Base-by-base conservation (phyloP, 1,140 invertebrate species). In the Formica exsecta region DNA sequence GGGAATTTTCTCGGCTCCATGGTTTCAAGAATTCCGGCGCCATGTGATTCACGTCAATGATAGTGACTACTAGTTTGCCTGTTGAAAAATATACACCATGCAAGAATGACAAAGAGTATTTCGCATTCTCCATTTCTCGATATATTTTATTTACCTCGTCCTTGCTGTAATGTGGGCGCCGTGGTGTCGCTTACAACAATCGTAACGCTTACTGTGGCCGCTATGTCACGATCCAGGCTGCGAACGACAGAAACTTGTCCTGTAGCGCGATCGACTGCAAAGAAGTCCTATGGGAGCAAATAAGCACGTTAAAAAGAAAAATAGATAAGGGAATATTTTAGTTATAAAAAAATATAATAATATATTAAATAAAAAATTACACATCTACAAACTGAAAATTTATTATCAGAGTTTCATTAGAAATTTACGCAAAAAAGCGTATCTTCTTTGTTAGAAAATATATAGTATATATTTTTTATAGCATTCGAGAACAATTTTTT, bases 41-140 rank as follows among this genome's bases (percentile, higher is more conserved):
- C 85, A 96, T 95, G 87, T 96, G 96, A 92, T 97, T 97, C 22
- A 97, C 97, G 93, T 99, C 98, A 48, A 98, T 97, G 62, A 99
- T 97, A 2, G 97, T 98, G 36, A 99, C 97, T 79, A 98, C 97
- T 6, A 99, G 94, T 73, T 97, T 96, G 38, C 98, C 98, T 97
- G 93, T 86, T 89, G 75, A 73, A 13, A 62, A 65, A 74, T 57
- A 11, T 32, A 38, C 4, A 16, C 16, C 2, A 19, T 29, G 61
- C 64, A 65, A 61, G 9, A 65, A 74, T 48, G 4, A 32, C 8
- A n/a, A 38, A 22, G 13, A 74, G 5, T 41, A 62, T 83, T 74
- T 73, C 3, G 54, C 62, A 57, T 54, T n/a, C 54, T 73, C 13
- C 54, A 68, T 79, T 77, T 68, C 57, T 77, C 6, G 7, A 68